Evolutionary conservation across 2,888 invertebrate species (phyloP), one percentile per base, ranked within the genome.

Genomic region (Drosophila subquinaria): DNA sequence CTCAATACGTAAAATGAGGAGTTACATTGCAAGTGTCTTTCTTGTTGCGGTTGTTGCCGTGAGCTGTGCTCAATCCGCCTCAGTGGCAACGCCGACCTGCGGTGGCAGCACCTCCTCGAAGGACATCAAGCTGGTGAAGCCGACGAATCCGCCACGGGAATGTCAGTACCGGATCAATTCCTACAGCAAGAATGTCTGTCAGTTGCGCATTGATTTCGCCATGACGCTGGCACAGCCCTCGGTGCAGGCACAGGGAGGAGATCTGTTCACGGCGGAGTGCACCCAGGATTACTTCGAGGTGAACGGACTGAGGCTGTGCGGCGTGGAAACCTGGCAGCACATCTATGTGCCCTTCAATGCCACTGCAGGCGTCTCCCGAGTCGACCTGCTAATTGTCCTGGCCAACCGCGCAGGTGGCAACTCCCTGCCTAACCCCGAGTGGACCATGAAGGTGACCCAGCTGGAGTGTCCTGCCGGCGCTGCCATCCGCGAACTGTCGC

Each of bases 301-400:
- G 35, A 81, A 82, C 23, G 79, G 76, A 3, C 30, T 89, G 38
- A 78, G 76, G 0, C 90, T 95, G 0, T 95, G 95, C 66, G 95
- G 95, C 0, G 94, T 94, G 71, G 95, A 95, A 79, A 94, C 92
- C 61, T 94, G 94, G 64, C 95, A 95, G 64, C 95, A 95, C 78
- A 90, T 87, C 69, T 89, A 88, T 59, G 81, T 87, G 45, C 84
- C 87, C 9, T 78, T 90, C 62, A 85, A 90, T 56, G 81, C 90
- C 62, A 88, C 75, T n/a, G 88, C 74, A 4, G 92, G 92, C 0
- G 65, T 67, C 0, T 79, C 73, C 2, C 40, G 48, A 0, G 56
- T 82, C 30, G 82, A 79, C n/a, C 73, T 84, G 2, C 20, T n/a
- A 3, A 57, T 86, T 4, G 36, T 35, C 1, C 38, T 82, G 60